A percentile compares a stretch with the other conserved stretches of the same genome.
These are phyloP conservation scores for Invenusta paracnida DNA, from an alignment of 2,888 invertebrate species.

Conservation along the genomic window DNA sequence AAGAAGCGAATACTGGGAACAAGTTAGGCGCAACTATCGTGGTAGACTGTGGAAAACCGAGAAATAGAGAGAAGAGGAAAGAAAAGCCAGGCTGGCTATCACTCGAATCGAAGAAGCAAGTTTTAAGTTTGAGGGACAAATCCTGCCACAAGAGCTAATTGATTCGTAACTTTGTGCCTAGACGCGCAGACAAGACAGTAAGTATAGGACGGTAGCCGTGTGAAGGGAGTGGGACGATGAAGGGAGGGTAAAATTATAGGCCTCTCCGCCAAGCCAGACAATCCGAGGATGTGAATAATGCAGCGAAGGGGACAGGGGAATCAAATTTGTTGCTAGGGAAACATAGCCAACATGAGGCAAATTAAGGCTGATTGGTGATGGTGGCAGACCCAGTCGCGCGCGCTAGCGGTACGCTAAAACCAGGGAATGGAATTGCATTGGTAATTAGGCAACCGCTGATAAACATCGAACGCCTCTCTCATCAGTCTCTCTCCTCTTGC, in stretches of 20 bases:
- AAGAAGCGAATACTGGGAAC: neutral
- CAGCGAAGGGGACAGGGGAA: conserved; percentile 6
- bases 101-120: conserved; percentile 23
- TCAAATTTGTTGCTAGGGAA: conserved; percentile 27
- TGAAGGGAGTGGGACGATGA: too few relatives aligned
- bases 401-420: conserved; percentile 3
- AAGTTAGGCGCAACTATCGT: conserved; percentile 2
- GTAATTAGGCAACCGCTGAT: conserved; percentile 26
- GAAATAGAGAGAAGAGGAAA: neutral
- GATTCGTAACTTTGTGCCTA: conserved; percentile 26
- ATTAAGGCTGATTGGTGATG: conserved; percentile 29
- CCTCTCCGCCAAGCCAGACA: conserved; percentile 24
- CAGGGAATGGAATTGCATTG: conserved; percentile 23
- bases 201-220: too few relatives aligned
- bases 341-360: conserved; percentile 25
- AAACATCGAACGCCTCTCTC: conserved; percentile 29
- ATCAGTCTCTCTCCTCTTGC: neutral
- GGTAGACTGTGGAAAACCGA: neutral
- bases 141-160: conserved; percentile 26
- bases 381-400: conserved; percentile 29
- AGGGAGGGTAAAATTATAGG: conserved; percentile 7
- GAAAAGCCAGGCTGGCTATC: conserved; percentile 26
- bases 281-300: conserved; percentile 17
- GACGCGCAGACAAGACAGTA: too few relatives aligned
- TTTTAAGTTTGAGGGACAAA: conserved; percentile 25